Percentiles rank a stretch among this genome's conserved stretches.
Conservation (phyloP, 2,797 vertebrate species). For the Oreonectes daqikongensis region DNA sequence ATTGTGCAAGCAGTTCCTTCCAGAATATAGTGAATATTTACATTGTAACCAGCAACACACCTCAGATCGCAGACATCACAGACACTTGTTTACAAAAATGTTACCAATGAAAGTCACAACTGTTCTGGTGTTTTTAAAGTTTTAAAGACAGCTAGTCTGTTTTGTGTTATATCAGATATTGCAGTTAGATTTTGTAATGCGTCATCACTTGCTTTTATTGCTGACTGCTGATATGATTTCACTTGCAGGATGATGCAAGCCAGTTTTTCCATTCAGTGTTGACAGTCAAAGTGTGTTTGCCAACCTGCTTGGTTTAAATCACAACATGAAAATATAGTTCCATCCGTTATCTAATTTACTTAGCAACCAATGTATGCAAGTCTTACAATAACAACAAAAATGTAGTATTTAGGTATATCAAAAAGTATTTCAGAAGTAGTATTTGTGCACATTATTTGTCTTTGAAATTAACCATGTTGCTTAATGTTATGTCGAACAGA, state of each 20-base stretch:
- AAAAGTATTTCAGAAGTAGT: not conserved
- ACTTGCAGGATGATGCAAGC: not conserved
- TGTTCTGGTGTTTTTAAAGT: not conserved
- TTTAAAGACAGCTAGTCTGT: not conserved
- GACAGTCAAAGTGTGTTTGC: not conserved
- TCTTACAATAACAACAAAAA: not conserved
- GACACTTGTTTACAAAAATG: not conserved
- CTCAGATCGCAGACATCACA: no score
- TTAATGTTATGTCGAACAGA: not conserved
- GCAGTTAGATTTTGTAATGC: not conserved
- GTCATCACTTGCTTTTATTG: not conserved
- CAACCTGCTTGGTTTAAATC: not conserved
- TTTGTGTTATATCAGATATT: not conserved
- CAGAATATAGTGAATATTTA: not conserved
- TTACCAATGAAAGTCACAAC: not conserved
- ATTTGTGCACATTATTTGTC: not conserved
- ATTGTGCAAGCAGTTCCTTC: conserved; percentile 2
- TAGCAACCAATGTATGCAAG: not conserved
- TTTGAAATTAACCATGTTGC: not conserved
- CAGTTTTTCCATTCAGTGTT: not conserved
- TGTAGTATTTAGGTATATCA: not conserved
- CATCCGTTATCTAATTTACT: not conserved
- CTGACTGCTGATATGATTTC: not conserved
- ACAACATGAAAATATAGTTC: not conserved
- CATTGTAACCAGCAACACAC: no score